Evolutionary conservation across 1,140 invertebrate species (phyloP).

Genomic region (Cotesia vestalis): DNA sequence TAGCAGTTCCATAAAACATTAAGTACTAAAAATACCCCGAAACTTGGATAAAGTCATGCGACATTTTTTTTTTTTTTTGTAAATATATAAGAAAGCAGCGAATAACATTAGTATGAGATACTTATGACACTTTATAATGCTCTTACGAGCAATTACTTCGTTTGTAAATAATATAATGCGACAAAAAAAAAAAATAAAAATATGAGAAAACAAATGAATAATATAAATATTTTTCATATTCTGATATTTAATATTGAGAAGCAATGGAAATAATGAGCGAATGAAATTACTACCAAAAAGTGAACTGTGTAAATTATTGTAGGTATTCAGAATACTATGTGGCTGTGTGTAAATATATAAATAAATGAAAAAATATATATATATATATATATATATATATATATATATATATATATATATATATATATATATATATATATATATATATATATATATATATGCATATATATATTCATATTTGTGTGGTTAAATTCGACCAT

Average conservation of each 20-base stretch:
- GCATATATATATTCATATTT: not conserved
- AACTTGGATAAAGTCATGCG: not conserved
- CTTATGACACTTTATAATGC: conserved; percentile 4
- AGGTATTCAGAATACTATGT: conserved; percentile 28
- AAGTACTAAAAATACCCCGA: not conserved
- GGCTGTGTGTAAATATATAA: conserved; percentile 30
- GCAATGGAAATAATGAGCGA: not conserved
- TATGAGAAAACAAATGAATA: not conserved
- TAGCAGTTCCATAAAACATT: not conserved
- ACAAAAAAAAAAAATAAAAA: not conserved
- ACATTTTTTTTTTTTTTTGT: conserved; percentile 29
- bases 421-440: too few relatives aligned
- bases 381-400: too few relatives aligned
- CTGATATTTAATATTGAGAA: conserved; percentile 10
- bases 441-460: too few relatives aligned
- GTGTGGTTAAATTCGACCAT: not conserved
- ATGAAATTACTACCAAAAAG: conserved; percentile 6
- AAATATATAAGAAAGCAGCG: conserved; percentile 39
- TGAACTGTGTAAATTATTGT: conserved; percentile 10
- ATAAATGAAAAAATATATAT: not conserved
- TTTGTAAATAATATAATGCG: conserved; percentile 33
- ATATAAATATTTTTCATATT: conserved; percentile 29
- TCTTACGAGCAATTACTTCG: conserved; percentile 15
- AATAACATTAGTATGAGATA: conserved; percentile 22
- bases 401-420: too few relatives aligned